phyloP scores from a whole-genome alignment of 2,113 vertebrate genomes.

The Notiomystis cincta region DNA sequence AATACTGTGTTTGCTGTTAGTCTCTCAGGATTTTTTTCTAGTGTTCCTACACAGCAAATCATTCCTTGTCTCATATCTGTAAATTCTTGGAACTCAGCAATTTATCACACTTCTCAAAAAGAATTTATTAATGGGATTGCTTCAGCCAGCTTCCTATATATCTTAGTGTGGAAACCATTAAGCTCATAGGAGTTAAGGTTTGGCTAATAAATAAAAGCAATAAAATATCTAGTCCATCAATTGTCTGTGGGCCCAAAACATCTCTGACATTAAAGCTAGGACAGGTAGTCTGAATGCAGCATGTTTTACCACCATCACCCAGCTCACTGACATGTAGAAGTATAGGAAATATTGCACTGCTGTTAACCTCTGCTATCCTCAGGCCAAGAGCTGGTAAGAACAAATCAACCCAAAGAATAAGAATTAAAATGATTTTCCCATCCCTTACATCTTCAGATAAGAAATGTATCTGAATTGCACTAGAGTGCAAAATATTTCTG shows the following conservation, averaged over 20 bases:
- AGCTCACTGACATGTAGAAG: neutral
- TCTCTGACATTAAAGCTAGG: neutral
- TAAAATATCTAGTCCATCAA: neutral
- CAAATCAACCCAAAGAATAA: neutral
- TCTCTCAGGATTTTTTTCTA: neutral
- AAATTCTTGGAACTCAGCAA: neutral
- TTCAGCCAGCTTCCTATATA: neutral
- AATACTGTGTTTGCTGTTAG: neutral
- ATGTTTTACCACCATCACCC: neutral
- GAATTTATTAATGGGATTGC: neutral
- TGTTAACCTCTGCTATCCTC: neutral
- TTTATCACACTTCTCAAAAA: neutral
- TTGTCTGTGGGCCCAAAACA: neutral
- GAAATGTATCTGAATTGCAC: neutral
- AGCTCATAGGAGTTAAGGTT: neutral
- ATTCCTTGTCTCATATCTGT: neutral
- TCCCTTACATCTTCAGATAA: neutral
- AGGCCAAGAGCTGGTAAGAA: neutral
- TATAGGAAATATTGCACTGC: neutral
- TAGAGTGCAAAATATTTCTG: neutral
- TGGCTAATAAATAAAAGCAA: neutral
- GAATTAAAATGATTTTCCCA: neutral
- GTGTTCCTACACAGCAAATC: neutral
- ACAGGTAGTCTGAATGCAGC: neutral
- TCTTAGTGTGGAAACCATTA: neutral